Evolutionary conservation across 2,888 invertebrate species (phyloP), one percentile per base, ranked within the genome.

Genomic region (Eutolmus rufibarbis): DNA sequence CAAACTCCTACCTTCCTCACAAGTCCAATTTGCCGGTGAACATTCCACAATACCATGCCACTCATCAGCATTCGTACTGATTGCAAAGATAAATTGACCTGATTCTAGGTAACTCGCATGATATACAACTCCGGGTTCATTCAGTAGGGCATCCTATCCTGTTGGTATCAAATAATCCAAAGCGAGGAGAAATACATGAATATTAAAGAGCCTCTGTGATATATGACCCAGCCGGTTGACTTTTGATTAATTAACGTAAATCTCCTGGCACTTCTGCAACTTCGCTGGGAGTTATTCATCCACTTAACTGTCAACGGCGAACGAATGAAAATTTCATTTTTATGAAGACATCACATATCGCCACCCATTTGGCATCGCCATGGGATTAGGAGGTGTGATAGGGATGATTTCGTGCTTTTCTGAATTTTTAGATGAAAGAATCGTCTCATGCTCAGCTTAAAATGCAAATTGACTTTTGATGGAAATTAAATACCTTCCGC

Each of bases 171-270:
- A 84, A 84, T 84, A 84, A 84, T 84, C 66, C 84, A 40, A 84
- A 40, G 23, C 74, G 84, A 37, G 40, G 66, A 81, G 81, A 81
- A 66, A 40, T 84, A 74, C 84, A 84, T 84, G 84, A 84, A 84
- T 84, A 84, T 84, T 84, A 84, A 84, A 84, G 84, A 57, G 82
- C 23, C 23, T 37, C 57, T 28, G 82, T 82, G 82, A 84, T 66
- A 84, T 84, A 84, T 74, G 84, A 84, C 40, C 84, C 84, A 34
- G 43, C 74, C 79, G 57, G 84, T 84, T 84, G 84, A 84, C 84
- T 84, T 84, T 84, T 84, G 84, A 84, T 84, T 84, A 84, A 84
- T 84, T 84, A 84, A 84, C 84, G 84, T 84, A 84, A 84, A 84
- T 66, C 84, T 84, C 84, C 74, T 84, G 84, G 84, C 84, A 84